Base-by-base conservation (phyloP, 2,888 invertebrate species). In the Netelia melanura region DNA sequence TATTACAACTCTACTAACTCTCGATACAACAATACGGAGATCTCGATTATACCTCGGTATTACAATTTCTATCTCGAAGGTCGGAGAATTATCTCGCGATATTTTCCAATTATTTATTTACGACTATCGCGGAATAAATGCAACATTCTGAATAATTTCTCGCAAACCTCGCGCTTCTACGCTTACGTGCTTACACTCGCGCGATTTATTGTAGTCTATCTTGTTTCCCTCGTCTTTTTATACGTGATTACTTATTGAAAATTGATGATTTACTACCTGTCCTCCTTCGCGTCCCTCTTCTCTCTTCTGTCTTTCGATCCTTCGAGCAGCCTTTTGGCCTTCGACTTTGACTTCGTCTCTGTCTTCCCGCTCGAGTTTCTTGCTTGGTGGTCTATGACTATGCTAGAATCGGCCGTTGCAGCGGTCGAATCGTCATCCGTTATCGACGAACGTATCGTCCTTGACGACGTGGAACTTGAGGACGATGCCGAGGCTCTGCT, bases 401-500 rank as follows among this genome's bases (percentile, higher is more conserved):
- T 84, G 81, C 89, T 90, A 71, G 92, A 91, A 86, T 90, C 89
- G 61, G 88, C 89, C 78, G 90, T 88, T 74, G 89, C 87, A 79
- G 89, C 89, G 70, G 89, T 89, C 21, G 90, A 89, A 86, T 90
- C 88, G 74, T 89, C 91, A 89, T 88, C 88, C 88, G 87, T 91
- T 65, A 75, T 85, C 17, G 83, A 85, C 84, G 89, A 89, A 81
- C 71, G 90, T 83, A 68, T 84, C 10, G 72, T 82, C 44, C 85
- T 68, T 21, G 82, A 84, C 25, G 88, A 78, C 17, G 87, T 81
- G 25, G 83, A 86, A 81, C 84, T 88, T 21, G 88, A 77, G 72
- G 89, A 87, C 86, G 93, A 91, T 81, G 91, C 91, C 86, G 93
- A 91, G 84, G 92, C 90, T 89, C 93, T 91, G 86, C 88, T 91